Base-by-base conservation (phyloP, 2,113 vertebrate genomes). In the Embiotoca jacksoni region DNA sequence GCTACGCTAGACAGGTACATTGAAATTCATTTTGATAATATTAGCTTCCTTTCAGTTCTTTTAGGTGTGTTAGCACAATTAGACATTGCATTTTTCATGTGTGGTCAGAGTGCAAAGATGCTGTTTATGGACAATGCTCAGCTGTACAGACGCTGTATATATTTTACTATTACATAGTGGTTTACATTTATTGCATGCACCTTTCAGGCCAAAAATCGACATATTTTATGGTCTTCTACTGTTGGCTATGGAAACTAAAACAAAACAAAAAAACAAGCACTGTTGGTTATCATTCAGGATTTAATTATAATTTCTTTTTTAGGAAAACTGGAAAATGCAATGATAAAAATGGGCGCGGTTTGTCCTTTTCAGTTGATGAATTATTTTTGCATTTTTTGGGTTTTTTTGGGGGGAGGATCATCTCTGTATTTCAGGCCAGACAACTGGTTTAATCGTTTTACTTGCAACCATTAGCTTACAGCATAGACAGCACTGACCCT, bases 131-230 rank as follows among this genome's bases (percentile, higher is more conserved):
- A 84, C 66, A 86, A 66, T 68, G 69, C 73, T 94, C 70, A 85
- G 63, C 70, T 95, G 94, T 95, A 94, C 95, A 94, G 95, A 95
- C 92, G 88, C 82, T 99, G 97, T 99, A 99, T 96, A 99, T 99
- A 98, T 93, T 96, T 96, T 94, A 96, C 84, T 83, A 91, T 91
- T 90, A 89, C 94, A 95, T 97, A 96, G 94, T 97, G 95, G 92
- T 96, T 96, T 95, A 93, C 94, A 91, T 96, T 93, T 96, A 98
- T 95, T 97, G 97, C 98, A 99, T 99, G 98, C 95, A 94, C 92
- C 86, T 93, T 95, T 94, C 92, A 94, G 93, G 91, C 93, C 94
- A 94, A 95, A 96, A 93, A 94, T 91, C 67, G 91, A 93, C 93
- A 91, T 88, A 92, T 95, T 95, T 93, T 95, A 88, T 85, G 74